A percentile compares a stretch with the other conserved stretches of the same genome.
These are phyloP conservation scores for Blastobasis lacticolella DNA, from an alignment of 2,888 invertebrate genomes.

Conservation along the genomic window DNA sequence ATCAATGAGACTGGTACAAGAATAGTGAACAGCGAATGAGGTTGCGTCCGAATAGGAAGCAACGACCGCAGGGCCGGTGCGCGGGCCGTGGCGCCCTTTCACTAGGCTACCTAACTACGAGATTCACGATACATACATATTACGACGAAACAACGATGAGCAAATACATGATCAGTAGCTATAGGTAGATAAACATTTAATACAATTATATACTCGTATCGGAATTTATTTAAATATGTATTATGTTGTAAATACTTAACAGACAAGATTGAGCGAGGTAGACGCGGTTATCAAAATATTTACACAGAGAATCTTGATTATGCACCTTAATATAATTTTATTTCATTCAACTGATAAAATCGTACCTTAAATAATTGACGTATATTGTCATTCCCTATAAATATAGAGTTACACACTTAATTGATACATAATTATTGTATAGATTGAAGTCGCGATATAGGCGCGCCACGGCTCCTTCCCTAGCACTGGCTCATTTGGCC, in stretches of 20 bases:
- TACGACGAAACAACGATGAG: conserved; percentile 27
- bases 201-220: no score
- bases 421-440: no score
- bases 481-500: background rate
- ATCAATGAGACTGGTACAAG: conserved; percentile 54
- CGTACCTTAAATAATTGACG: conserved; percentile 59
- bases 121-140: conserved; percentile 42
- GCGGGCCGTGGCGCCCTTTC: conserved; percentile 42
- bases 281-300: no score
- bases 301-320: no score
- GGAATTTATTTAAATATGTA: no score
- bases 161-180: conserved; percentile 12
- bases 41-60: conserved; percentile 43
- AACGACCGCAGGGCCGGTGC: conserved; percentile 25
- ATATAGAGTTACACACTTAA: conserved; percentile 31
- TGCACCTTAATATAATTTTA: no score
- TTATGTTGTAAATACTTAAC: no score
- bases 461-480: conserved; percentile 43
- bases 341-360: conserved; percentile 17
- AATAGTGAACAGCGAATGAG: conserved; percentile 60
- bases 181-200: no score
- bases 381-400: conserved; percentile 57
- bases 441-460: no score
- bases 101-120: conserved; percentile 32
- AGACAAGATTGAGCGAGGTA: no score